Evolutionary conservation across 1,140 invertebrate genomes (phyloP), one percentile per base, ranked within the genome.

Genomic region (Tyrophagus putrescentiae): DNA sequence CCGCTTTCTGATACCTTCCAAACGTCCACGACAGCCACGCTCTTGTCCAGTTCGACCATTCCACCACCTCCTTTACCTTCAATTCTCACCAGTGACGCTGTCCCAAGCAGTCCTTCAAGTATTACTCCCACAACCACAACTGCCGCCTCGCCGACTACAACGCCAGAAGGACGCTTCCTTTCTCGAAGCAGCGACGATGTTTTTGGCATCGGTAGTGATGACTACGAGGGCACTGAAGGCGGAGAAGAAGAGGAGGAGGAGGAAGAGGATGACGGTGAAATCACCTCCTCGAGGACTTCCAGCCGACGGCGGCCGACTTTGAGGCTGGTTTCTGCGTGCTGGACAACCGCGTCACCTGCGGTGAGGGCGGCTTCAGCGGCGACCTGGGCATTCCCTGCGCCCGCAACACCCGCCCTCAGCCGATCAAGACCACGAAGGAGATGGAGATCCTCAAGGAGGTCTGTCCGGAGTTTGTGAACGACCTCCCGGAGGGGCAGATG

Each of bases 391-490:
- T 62, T 32, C 61, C 61, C 1, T 62, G 61, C 57, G 21, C 31
- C 28, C 39, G 44, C 32, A 27, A 31, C 21, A 44, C 33, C 11
- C 5, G 27, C 1, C 57, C 61, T n/a, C 23, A 34, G 45, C 44
- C 29, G 11, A 13, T 62, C 3, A 34, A 36, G 21, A 60, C 50
- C 1, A 25, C 16, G 29, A 36, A 56, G 3, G 60, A 60, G 7
- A 6, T 63, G 32, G 23, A 27, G 13, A 1, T 48, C n/a, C 27
- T 64, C 9, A 18, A 41, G n/a, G 41, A 60, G 16, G 23, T 61
- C 11, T 64, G 62, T 60, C 64, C 64, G 4, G 31, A 44, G n/a
- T 57, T 63, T 25, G 2, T 45, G 7, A 28, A 39, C 3, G 32
- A 36, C 31, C 21, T 59, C 9, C 7, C 13, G 2, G 31, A 48